Evolutionary conservation across 1,140 invertebrate species (phyloP).

Genomic region (Macrocentrus cingulum): DNA sequence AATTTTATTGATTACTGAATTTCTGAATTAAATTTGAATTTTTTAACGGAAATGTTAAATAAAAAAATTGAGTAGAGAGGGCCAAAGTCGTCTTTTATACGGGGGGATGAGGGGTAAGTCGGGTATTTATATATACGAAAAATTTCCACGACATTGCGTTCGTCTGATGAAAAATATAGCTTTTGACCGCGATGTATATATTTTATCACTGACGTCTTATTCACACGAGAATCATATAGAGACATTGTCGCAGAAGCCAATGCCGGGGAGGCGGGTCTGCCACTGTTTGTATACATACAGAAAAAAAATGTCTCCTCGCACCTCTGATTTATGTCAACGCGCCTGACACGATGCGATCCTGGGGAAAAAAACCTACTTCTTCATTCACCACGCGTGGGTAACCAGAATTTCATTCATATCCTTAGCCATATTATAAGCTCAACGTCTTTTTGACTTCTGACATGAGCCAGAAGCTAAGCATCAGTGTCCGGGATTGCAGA

Average conservation of each 20-base stretch:
- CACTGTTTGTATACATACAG: constrained; percentile 27
- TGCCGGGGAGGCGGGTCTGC: constrained; percentile 31
- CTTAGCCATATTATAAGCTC: no score
- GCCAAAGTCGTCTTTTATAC: no score
- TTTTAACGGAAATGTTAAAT: constrained; percentile 7
- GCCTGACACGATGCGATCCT: not conserved
- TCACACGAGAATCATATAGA: constrained; percentile 9
- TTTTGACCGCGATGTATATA: constrained; percentile 11
- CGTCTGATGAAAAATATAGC: constrained; percentile 12
- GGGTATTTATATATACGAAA: constrained; percentile 23
- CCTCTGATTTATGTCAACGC: constrained; percentile 30
- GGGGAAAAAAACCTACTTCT: not conserved
- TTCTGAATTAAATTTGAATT: no score
- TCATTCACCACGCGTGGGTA: not conserved
- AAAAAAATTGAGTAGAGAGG: no score
- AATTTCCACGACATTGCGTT: constrained; percentile 23
- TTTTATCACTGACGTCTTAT: not conserved
- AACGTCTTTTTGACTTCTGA: no score
- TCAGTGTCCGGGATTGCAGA: no score
- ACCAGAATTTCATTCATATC: constrained; percentile 18
- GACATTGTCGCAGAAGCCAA: constrained; percentile 16
- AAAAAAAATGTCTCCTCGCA: constrained; percentile 13
- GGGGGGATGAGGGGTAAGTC: no score
- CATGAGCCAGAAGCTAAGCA: no score
- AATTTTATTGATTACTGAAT: no score